Base-by-base conservation (phyloP, 2,113 vertebrate genomes). In the Sinosuthora webbiana region DNA sequence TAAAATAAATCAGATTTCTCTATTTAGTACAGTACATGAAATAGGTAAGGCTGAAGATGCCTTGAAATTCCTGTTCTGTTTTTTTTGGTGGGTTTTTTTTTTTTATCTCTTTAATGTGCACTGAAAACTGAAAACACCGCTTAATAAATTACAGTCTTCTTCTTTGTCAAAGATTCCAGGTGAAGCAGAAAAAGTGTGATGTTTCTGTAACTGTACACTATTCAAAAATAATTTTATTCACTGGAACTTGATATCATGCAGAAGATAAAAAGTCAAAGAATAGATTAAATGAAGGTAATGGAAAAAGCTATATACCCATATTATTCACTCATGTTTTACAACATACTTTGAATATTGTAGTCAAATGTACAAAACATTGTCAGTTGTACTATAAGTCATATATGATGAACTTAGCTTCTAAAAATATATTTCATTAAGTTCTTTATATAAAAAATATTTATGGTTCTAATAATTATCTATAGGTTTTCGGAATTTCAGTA, bases 401-500 rank as follows among this genome's bases (percentile, higher is more conserved):
- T 42, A 39, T 81, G 11, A 47, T 35, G 35, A 83, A 78, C 30
- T 33, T 74, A 14, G 27, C 31, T 71, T 75, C 52, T 83, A 70
- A 85, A 91, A 95, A 76, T 83, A 52, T 75, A 64, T 30, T 86
- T 83, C 14, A 24, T 82, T 53, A 55, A 55, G 28, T 90, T 96
- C 49, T 83, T 10, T 9, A 75, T 90, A 79, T 37, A 60, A 70
- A 70, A 65, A 56, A 44, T 73, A 74, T 88, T 90, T 92, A 87
- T 83, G 42, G 24, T 23, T 95, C 44, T 90, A 86, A 63, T 57
- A 59, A 78, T 47, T 52, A 28, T 65, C 67, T 80, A 63, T 35
- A 81, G 42, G 56, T 87, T 96, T 96, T 94, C 63, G 89, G 56
- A 67, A 50, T 85, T 74, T 85, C 80, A 59, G 55, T 94, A 92